Conservation (phyloP, 2,888 invertebrate genomes). For the Smittia aterrima region DNA sequence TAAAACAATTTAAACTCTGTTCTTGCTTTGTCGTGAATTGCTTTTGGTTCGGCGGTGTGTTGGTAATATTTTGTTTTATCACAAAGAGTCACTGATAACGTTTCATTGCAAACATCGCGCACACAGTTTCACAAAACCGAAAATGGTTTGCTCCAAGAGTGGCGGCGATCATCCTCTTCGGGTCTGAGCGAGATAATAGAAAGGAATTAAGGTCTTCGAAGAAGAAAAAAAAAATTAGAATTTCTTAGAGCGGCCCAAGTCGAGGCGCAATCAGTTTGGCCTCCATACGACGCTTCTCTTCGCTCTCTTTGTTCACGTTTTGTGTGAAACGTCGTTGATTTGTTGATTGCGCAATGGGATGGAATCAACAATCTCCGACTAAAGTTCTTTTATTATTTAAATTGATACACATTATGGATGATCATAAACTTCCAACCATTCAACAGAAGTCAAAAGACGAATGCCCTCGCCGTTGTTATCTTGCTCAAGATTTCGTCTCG, state of each 20-base stretch:
- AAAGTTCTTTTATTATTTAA: constrained; percentile 42
- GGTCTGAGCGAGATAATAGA: background rate
- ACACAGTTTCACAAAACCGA: background rate
- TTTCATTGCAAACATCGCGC: background rate
- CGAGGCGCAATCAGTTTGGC: constrained; percentile 17
- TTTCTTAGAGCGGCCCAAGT: constrained; percentile 8
- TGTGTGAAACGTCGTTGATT: constrained; percentile 30
- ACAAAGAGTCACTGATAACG: background rate
- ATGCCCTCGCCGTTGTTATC: constrained; percentile 32
- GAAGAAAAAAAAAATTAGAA: background rate
- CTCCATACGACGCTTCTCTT: constrained; percentile 4
- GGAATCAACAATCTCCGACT: constrained; percentile 29
- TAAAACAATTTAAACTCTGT: constrained; percentile 34
- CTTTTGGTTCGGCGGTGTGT: too few relatives aligned
- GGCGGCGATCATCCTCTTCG: background rate
- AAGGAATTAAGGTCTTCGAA: background rate
- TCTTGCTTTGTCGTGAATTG: too few relatives aligned
- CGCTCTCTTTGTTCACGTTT: constrained; percentile 12
- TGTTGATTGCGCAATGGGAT: constrained; percentile 39
- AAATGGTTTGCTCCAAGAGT: background rate
- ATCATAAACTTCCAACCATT: constrained; percentile 22
- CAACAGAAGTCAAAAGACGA: constrained; percentile 39
- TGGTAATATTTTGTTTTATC: background rate
- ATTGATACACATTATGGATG: constrained; percentile 40
- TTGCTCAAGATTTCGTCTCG: background rate